Evolutionary conservation across 1,140 invertebrate genomes (phyloP), one percentile per base, ranked within the genome.

Genomic region (Theocolax elegans): DNA sequence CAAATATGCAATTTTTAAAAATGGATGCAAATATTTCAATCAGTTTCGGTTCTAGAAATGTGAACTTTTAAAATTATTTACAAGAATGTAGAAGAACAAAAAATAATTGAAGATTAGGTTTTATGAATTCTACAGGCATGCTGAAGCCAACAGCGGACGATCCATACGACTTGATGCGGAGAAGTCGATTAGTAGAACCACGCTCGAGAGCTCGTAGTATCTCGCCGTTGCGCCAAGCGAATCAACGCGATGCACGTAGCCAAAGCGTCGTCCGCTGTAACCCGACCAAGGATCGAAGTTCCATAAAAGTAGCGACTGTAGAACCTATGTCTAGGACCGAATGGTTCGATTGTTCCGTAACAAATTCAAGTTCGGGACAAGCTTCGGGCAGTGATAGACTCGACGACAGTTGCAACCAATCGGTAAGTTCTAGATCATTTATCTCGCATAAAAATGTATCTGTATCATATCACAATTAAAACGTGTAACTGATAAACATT

Each of bases 121-220:
- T n/a, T n/a, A n/a, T n/a, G n/a, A n/a, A n/a, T n/a, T n/a, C n/a
- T n/a, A n/a, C n/a, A n/a, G 84, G 85, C 51, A 78, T 86, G 59
- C 74, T 86, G 59, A 80, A 79, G 23, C 60, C 83, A 31, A 74
- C 79, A 38, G 75, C 73, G 19, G 83, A 86, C 71, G 92, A 94
- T 84, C 92, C 93, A 0, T 94, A 94, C 83, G 92, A 94, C 82
- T 86, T 93, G 66, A 93, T 94, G 91, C 87, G 93, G 76, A 86
- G 92, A 63, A 92, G 89, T 72, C 88, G 92, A 72, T 78, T 94
- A 69, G 85, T 89, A 44, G 89, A 91, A 19, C 90, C 91, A 13
- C 81, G 89, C 62, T 87, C 87, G 40, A 81, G 89, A 23, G 89
- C 89, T 4, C 87, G 89, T 78, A 91, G 89, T 75, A 90, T 88